Conservation (phyloP, 1,140 invertebrate species). For the Zaprionus ornatus region DNA sequence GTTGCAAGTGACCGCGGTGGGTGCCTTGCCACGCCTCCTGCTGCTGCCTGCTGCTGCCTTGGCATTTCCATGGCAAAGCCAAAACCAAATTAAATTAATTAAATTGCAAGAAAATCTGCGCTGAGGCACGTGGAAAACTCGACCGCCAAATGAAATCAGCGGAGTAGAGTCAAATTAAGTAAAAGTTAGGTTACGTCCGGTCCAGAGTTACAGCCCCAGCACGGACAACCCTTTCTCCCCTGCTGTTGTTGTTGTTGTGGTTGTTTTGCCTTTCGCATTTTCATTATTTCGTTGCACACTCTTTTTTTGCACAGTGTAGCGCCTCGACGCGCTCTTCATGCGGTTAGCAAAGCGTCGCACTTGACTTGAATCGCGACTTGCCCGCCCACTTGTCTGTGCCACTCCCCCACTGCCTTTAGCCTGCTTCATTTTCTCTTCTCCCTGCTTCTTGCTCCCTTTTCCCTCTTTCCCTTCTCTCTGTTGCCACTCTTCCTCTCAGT, state of each 20-base stretch:
- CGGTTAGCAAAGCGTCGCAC: conserved; percentile 39
- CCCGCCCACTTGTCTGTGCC: background rate
- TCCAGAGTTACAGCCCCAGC: background rate
- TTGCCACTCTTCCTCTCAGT: conserved; percentile 13
- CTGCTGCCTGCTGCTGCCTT: background rate
- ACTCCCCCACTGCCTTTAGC: background rate
- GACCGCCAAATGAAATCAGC: conserved; percentile 59
- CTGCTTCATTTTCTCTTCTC: background rate
- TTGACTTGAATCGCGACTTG: conserved; percentile 30
- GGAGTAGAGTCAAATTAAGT: conserved; percentile 63
- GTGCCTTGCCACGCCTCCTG: background rate
- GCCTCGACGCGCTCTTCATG: conserved; percentile 38
- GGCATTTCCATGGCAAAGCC: conserved; percentile 24
- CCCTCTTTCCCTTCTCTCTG: background rate
- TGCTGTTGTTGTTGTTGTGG: background rate
- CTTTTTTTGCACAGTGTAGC: conserved; percentile 45
- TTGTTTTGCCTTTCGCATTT: background rate
- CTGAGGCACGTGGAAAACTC: conserved; percentile 51
- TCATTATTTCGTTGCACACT: background rate
- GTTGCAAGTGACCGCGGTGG: conserved; percentile 6
- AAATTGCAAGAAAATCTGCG: conserved; percentile 67
- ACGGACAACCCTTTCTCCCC: background rate
- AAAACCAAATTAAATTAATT: conserved; percentile 78
- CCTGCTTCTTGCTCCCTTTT: background rate
- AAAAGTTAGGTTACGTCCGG: conserved; percentile 47